A percentile compares a stretch with the other conserved stretches of the same genome.
These are phyloP conservation scores for Nothocercus nigrocapillus DNA, from an alignment of 2,113 vertebrate species.

Conservation along the genomic window DNA sequence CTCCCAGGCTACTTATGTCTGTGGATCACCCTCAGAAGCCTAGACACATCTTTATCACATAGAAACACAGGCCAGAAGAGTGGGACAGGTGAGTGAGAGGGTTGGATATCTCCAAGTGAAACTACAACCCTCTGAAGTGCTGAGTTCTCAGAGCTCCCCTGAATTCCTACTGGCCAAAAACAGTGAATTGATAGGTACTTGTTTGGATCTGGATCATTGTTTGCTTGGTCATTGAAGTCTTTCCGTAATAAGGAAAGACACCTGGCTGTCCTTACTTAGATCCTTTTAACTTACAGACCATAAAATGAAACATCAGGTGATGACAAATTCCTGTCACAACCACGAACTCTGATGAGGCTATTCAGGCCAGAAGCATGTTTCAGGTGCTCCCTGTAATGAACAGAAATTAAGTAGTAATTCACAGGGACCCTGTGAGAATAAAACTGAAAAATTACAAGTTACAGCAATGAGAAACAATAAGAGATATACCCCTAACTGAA, in stretches of 20 bases:
- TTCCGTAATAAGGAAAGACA: neutral
- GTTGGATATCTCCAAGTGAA: neutral
- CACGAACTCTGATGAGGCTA: neutral
- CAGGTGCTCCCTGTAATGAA: neutral
- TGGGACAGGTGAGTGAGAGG: neutral
- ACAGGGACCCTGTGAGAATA: neutral
- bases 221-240: neutral
- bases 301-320: neutral
- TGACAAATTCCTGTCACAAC: neutral
- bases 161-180: neutral
- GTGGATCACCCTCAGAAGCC: neutral
- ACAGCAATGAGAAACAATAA: neutral
- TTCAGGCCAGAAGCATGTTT: neutral
- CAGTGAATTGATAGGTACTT: neutral
- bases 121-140: neutral
- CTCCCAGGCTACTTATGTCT: neutral
- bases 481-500: neutral
- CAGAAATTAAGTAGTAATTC: neutral
- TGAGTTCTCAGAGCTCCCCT: neutral
- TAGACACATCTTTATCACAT: neutral
- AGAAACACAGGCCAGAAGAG: neutral
- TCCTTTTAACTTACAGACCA: neutral
- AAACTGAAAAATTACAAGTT: neutral
- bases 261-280: neutral
- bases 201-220: neutral